Base-by-base conservation (phyloP, 2,113 vertebrate species). In the Eubucco bourcierii region DNA sequence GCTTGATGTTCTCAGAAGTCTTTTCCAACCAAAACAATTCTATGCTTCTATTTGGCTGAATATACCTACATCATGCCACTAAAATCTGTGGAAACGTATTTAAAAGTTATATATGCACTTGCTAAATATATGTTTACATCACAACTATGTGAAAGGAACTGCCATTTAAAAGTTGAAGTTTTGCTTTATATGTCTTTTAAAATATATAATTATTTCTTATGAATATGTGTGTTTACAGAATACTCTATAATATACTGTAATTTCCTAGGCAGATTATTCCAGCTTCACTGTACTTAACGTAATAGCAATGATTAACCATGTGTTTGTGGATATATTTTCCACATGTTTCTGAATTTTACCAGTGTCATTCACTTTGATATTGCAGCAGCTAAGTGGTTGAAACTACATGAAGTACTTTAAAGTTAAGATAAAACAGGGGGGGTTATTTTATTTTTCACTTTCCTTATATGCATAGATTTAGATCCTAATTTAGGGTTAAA, bases 281-380 rank as follows among this genome's bases (percentile, higher is more conserved):
- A 73, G 29, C 55, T 89, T 92, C 71, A 60, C 64, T 89, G 52
- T 73, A 79, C 47, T 96, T 93, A 94, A 74, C 15, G 0, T 80
- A 92, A 96, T 64, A 96, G 37, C n/a, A 89, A 80, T 90, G 59
- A 92, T 92, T 87, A 93, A 27, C 55, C 73, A 5, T 66, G n/a
- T 72, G 24, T 65, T 92, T 93, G 12, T 44, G 56, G 39, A 60
- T 66, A 84, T 2, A 73, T 89, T 90, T 90, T 90, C 55, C 14
- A 65, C 33, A 29, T 66, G 39, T 70, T 95, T 84, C 3, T 6
- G 21, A 79, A 78, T 82, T 88, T 91, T 74, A 81, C 72, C 61
- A 77, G 9, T 68, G 20, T 7, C 7, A 68, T 80, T 86, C 10
- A 34, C 39, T 70, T 72, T 31, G 59, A 76, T 73, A 50, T 55